Percentiles rank a stretch among this genome's conserved stretches.
Evolutionary conservation across 2,888 invertebrate species (phyloP).

Genomic region (Spilarctia lutea): DNA sequence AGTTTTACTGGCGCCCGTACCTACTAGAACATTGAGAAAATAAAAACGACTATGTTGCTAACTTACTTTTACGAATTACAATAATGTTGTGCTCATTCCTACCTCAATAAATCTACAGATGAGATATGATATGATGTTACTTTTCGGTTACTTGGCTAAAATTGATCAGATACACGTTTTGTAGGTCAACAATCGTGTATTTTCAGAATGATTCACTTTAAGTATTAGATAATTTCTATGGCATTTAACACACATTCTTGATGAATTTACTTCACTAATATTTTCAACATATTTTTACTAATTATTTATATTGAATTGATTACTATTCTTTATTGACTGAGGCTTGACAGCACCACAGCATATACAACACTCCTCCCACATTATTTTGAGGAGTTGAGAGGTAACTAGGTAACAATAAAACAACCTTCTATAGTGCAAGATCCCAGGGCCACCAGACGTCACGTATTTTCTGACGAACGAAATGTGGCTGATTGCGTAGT

Average conservation of each 20-base stretch:
- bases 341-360: too few relatives aligned
- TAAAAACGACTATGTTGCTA: conserved; percentile 45
- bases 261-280: too few relatives aligned
- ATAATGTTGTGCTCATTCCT: conserved; percentile 38
- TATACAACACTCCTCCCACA: too few relatives aligned
- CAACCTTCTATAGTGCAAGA: too few relatives aligned
- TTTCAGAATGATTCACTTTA: not conserved
- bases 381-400: too few relatives aligned
- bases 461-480: too few relatives aligned
- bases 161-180: not conserved
- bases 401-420: too few relatives aligned
- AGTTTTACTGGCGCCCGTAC: conserved; percentile 66
- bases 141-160: not conserved
- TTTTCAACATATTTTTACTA: not conserved
- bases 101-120: conserved; percentile 8
- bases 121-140: not conserved
- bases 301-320: not conserved
- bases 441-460: too few relatives aligned
- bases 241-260: not conserved
- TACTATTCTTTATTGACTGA: not conserved
- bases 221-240: not conserved
- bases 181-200: not conserved
- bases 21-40: conserved; percentile 46
- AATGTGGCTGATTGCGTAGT: too few relatives aligned
- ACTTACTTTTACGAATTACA: conserved; percentile 58